phyloP scores from a whole-genome alignment of 2,888 invertebrate species.

The Eledona agricola region DNA sequence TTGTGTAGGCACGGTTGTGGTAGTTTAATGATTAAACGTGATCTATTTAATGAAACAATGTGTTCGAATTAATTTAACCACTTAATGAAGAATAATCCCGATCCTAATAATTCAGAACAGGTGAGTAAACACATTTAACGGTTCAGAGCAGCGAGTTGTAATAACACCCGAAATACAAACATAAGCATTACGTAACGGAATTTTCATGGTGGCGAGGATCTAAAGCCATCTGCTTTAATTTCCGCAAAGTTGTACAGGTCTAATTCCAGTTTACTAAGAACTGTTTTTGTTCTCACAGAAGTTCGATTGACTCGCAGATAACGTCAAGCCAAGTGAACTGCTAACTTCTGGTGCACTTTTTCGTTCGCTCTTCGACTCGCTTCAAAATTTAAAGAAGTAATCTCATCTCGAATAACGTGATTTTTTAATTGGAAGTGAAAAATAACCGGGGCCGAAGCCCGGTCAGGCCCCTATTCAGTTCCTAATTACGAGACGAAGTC shows the following conservation, averaged over 20 bases:
- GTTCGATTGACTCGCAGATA: slow-evolving; percentile 48
- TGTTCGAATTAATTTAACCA: slow-evolving; percentile 15
- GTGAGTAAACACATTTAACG: slow-evolving; percentile 15
- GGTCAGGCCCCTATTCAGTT: slow-evolving; percentile 15
- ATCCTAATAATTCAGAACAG: slow-evolving; percentile 8
- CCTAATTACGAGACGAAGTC: slow-evolving; percentile 24
- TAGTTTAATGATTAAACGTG: slow-evolving; percentile 13
- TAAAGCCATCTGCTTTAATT: slow-evolving; percentile 46
- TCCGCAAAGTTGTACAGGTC: slow-evolving; percentile 39
- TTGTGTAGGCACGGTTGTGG: slow-evolving; percentile 2
- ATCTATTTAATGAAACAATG: slow-evolving; percentile 26
- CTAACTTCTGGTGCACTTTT: slow-evolving; percentile 42
- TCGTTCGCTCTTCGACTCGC: slow-evolving; percentile 21
- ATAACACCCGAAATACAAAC: too few relatives aligned
- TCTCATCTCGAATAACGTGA: slow-evolving; percentile 16
- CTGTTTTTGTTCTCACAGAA: slow-evolving; percentile 47
- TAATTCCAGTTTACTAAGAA: slow-evolving; percentile 43
- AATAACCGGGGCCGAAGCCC: slow-evolving; percentile 15
- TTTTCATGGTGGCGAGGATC: slow-evolving; percentile 25
- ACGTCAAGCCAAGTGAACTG: slow-evolving; percentile 46
- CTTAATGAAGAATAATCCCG: slow-evolving; percentile 19
- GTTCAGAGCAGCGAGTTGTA: slow-evolving; percentile 1
- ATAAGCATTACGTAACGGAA: neutral
- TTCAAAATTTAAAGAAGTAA: slow-evolving; percentile 22
- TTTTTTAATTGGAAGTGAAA: slow-evolving; percentile 29